Conservation (phyloP, 2,888 invertebrate species). For the Troides helena region DNA sequence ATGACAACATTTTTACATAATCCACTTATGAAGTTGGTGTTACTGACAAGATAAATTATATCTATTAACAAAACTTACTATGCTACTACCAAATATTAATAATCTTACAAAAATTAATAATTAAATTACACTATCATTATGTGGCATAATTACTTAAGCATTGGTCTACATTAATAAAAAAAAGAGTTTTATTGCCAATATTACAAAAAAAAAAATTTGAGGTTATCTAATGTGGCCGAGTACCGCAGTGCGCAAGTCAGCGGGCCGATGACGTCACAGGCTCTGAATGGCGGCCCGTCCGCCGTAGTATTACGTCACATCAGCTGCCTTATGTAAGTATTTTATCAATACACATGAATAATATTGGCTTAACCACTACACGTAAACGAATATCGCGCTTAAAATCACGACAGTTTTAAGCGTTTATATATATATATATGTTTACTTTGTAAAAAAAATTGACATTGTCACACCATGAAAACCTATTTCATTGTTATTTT, state of each 20-base stretch:
- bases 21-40: background rate
- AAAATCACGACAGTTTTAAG: background rate
- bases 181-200: slow-evolving; percentile 3
- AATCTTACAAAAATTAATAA: background rate
- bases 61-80: background rate
- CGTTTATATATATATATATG: too few relatives aligned
- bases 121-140: background rate
- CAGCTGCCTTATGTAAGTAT: background rate
- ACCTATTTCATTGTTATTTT: too few relatives aligned
- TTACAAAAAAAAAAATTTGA: slow-evolving; percentile 23
- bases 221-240: slow-evolving; percentile 17
- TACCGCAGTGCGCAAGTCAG: slow-evolving; percentile 26
- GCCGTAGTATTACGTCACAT: slow-evolving; percentile 22
- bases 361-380: background rate
- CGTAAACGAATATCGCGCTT: background rate
- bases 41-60: background rate
- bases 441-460: too few relatives aligned
- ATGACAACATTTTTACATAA: slow-evolving; percentile 1
- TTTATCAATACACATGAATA: background rate
- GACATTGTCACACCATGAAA: too few relatives aligned
- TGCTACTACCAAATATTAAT: background rate
- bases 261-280: slow-evolving; percentile 23
- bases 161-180: too few relatives aligned
- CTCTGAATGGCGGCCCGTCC: slow-evolving; percentile 18
- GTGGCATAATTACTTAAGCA: too few relatives aligned